phyloP scores from a whole-genome alignment of 1,140 invertebrate species.

The Ptiloglossa arizonensis region DNA sequence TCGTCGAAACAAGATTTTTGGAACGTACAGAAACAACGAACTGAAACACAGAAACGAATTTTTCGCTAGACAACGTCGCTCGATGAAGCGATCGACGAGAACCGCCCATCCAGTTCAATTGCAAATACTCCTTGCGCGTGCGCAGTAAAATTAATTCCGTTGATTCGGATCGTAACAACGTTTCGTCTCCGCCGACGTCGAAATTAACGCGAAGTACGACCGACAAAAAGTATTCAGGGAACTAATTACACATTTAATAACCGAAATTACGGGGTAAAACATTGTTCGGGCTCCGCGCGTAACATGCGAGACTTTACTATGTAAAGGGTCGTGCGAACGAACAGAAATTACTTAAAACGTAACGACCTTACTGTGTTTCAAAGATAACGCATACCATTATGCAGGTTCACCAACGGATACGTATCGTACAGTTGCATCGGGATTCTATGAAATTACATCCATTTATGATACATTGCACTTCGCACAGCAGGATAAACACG shows the following conservation, averaged over 20 bases:
- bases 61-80: neutral
- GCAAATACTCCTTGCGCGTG: neutral
- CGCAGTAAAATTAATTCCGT: neutral
- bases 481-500: constrained; percentile 18
- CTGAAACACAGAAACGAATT: neutral
- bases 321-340: neutral
- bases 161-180: neutral
- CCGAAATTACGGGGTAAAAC: neutral
- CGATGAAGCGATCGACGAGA: neutral
- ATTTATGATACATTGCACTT: constrained; percentile 41
- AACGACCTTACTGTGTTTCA: constrained; percentile 20
- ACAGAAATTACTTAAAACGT: neutral
- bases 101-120: neutral
- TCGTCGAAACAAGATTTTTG: neutral
- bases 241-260: neutral
- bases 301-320: too few relatives aligned
- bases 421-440: constrained; percentile 15
- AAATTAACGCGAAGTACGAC: neutral
- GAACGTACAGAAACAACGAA: neutral
- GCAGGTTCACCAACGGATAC: neutral
- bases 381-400: constrained; percentile 16
- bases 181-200: neutral
- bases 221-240: neutral
- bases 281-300: neutral
- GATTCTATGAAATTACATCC: constrained; percentile 34